phyloP scores from a whole-genome alignment of 2,797 vertebrate genomes.

The Podargus strigoides region DNA sequence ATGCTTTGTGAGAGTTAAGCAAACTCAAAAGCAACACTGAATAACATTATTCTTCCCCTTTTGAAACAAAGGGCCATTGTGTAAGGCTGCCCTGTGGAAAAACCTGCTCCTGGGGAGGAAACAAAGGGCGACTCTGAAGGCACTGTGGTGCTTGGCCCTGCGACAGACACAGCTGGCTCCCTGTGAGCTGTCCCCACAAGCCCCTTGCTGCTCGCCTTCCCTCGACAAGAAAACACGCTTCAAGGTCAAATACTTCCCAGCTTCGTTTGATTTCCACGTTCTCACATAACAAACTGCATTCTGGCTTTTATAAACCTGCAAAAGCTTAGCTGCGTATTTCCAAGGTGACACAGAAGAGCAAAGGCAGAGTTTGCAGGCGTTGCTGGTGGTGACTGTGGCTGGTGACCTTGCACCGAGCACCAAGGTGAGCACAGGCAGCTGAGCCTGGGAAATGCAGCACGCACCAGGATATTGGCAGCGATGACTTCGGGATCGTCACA shows the following conservation, averaged over 20 bases:
- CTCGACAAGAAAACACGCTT: not conserved
- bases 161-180: not conserved
- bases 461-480: constrained; percentile 95
- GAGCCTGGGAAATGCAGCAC: not conserved
- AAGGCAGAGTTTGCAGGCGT: not conserved
- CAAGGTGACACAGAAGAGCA: not conserved
- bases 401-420: not conserved
- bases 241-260: constrained; percentile 1
- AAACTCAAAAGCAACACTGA: not conserved
- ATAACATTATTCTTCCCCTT: not conserved
- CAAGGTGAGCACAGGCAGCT: not conserved
- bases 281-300: not conserved
- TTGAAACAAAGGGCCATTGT: not conserved
- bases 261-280: not conserved
- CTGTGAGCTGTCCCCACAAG: not conserved
- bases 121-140: constrained; percentile 20
- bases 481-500: constrained; percentile 98
- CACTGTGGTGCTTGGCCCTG: not conserved
- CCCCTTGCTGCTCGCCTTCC: not conserved
- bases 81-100: not conserved
- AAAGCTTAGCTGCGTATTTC: not conserved
- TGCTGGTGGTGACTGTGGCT: not conserved
- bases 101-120: constrained; percentile 14
- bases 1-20: not conserved
- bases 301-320: not conserved